Evolutionary conservation across 2,888 invertebrate species (phyloP).

Genomic region (Acronicta aceris): DNA sequence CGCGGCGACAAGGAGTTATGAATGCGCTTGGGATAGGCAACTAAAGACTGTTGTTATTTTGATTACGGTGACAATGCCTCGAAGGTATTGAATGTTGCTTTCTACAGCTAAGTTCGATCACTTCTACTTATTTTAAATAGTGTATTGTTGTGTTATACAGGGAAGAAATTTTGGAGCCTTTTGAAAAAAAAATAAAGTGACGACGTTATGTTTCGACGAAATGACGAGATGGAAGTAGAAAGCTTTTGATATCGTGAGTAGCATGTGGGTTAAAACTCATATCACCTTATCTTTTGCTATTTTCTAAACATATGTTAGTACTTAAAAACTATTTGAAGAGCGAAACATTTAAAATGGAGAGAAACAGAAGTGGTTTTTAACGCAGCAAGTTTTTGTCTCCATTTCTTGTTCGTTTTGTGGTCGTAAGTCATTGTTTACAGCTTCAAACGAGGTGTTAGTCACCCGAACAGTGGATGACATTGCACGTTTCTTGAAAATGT

Average conservation of each 20-base stretch:
- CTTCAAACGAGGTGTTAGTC: conserved; percentile 23
- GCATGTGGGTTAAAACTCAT: too few species aligned
- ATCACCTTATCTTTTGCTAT: conserved; percentile 12
- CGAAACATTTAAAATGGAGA: conserved; percentile 14
- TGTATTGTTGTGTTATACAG: too few species aligned
- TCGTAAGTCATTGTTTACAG: conserved; percentile 24
- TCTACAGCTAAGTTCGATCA: background rate
- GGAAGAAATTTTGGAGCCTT: too few species aligned
- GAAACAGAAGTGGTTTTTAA: conserved; percentile 14
- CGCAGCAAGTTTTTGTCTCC: conserved; percentile 16
- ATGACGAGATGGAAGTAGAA: conserved; percentile 3
- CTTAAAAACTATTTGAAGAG: conserved; percentile 26
- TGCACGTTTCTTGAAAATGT: conserved; percentile 21
- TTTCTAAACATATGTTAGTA: conserved; percentile 41
- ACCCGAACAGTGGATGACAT: conserved; percentile 35
- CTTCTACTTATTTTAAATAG: background rate
- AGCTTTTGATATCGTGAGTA: background rate
- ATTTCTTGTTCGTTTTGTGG: conserved; percentile 1
- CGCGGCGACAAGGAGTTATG: conserved; percentile 31
- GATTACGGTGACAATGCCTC: background rate
- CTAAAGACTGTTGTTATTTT: conserved; percentile 8
- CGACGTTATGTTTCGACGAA: too few species aligned
- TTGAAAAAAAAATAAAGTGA: too few species aligned
- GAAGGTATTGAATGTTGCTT: background rate
- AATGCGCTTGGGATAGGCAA: conserved; percentile 17